Conservation (phyloP, 2,888 invertebrate species). For the Halictus ligatus region DNA sequence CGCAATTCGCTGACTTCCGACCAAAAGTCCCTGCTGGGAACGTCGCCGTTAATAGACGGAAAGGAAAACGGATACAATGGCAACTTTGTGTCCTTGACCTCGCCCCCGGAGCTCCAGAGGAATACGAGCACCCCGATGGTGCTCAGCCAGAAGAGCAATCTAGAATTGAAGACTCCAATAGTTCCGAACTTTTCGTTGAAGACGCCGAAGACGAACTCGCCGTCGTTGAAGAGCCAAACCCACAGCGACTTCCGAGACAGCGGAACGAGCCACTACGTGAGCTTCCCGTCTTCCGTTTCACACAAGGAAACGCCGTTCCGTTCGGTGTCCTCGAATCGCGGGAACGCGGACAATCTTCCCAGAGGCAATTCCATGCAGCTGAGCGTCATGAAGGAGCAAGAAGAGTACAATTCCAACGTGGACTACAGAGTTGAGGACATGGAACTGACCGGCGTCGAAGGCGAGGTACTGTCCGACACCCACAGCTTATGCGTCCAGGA, state of each 20-base stretch:
- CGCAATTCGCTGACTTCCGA: conserved; percentile 39
- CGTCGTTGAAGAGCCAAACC: conserved; percentile 18
- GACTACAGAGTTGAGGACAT: conserved; percentile 42
- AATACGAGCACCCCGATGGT: conserved; percentile 79
- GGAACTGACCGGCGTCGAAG: conserved; percentile 53
- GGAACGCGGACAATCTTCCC: conserved; percentile 17
- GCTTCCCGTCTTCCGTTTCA: conserved; percentile 23
- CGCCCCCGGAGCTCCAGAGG: conserved; percentile 75
- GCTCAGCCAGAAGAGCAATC: conserved; percentile 49
- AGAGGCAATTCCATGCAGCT: conserved; percentile 58
- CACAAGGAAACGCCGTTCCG: conserved; percentile 58
- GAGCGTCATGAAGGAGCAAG: conserved; percentile 54
- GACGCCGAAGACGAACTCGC: conserved; percentile 68
- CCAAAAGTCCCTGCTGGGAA: conserved; percentile 25
- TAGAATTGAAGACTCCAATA: conserved; percentile 66
- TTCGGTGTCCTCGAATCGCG: conserved; percentile 32
- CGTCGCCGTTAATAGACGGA: conserved; percentile 43
- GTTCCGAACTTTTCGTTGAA: conserved; percentile 70
- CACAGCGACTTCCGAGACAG: not conserved
- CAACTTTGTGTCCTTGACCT: conserved; percentile 63
- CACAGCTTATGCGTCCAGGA: conserved; percentile 11
- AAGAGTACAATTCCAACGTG: not conserved
- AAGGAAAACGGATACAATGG: conserved; percentile 50
- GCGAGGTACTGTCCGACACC: conserved; percentile 9
- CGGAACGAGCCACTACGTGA: conserved; percentile 51